Base-by-base conservation (phyloP, 2,797 vertebrate genomes). In the Cyprinodon diabolis region DNA sequence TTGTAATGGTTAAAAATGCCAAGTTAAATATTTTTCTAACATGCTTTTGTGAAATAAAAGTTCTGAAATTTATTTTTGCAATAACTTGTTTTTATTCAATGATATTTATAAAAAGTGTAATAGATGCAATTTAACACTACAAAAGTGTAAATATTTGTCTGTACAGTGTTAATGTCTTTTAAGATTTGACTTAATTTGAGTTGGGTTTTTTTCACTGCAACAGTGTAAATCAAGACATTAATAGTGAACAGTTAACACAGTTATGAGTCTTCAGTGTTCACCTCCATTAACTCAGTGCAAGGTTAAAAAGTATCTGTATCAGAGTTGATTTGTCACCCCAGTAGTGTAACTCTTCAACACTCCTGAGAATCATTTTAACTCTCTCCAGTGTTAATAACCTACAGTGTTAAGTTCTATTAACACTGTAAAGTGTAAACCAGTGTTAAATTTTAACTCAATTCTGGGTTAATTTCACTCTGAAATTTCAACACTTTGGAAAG, bases 381-480 rank as follows among this genome's bases (percentile, higher is more conserved):
- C 43, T 66, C 12, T 8, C 21, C 4, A 19, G 25, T 35, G 48
- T 35, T 52, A 52, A 35, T 11, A 21, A 3, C 15, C 19, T 35
- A 1, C 9, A 68, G 25, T 54, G 49, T 69, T 40, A 69, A 55
- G 8, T 17, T 54, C 9, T 35, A 40, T 40, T 69, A 40, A n/a
- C 54, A 30, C 68, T 57, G 40, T 23, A 13, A 47, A 51, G 19
- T 63, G 30, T 71, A 30, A 35, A 21, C 1, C n/a, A 57, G 68
- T 19, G 52, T 71, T 51, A 12, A 71, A 6, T 47, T 30, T 37
- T 35, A 2, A 49, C 69, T 40, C 51, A 13, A 69, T 55, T 56
- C 56, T 25, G 68, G 56, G 68, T 69, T 43, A 25, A 43, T 55
- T 69, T 23, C 14, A 56, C 40, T 70, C n/a, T 57, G 15, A 17